Conservation (phyloP, 2,888 invertebrate genomes). For the Scrobipalpa costella region DNA sequence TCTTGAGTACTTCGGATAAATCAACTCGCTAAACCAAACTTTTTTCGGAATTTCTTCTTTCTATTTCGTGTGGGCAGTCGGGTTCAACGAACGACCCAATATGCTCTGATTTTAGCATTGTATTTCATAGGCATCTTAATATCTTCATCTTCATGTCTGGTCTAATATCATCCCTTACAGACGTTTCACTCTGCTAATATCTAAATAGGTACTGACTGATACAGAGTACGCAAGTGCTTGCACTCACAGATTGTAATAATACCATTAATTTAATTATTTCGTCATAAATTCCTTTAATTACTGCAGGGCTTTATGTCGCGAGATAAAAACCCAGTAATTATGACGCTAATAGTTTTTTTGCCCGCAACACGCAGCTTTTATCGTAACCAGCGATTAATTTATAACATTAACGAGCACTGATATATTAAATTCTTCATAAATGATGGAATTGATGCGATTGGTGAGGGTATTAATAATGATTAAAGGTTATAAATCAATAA, state of each 20-base stretch:
- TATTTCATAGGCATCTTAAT: too few relatives aligned
- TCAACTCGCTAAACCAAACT: neutral
- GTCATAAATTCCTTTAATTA: constrained; percentile 17
- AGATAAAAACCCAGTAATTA: constrained; percentile 44
- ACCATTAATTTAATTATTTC: constrained; percentile 17
- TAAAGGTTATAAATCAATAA: constrained; percentile 53
- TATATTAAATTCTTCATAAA: constrained; percentile 23
- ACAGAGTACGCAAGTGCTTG: neutral
- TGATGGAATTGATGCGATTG: constrained; percentile 42
- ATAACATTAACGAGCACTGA: constrained; percentile 15
- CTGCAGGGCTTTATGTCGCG: neutral
- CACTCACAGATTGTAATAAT: constrained; percentile 1
- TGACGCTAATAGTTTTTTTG: constrained; percentile 46
- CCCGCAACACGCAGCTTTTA: constrained; percentile 42
- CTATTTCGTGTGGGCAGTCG: neutral
- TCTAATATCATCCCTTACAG: neutral
- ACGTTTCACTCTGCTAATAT: neutral
- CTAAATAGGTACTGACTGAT: neutral
- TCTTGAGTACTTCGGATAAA: constrained; percentile 11
- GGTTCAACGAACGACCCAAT: neutral
- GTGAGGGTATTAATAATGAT: constrained; percentile 54
- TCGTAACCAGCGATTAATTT: constrained; percentile 35
- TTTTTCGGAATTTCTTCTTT: neutral
- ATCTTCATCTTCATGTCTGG: too few relatives aligned
- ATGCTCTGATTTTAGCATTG: too few relatives aligned